Base-by-base conservation (phyloP, 2,888 invertebrate species). In the Aphidoletes aphidimyza region DNA sequence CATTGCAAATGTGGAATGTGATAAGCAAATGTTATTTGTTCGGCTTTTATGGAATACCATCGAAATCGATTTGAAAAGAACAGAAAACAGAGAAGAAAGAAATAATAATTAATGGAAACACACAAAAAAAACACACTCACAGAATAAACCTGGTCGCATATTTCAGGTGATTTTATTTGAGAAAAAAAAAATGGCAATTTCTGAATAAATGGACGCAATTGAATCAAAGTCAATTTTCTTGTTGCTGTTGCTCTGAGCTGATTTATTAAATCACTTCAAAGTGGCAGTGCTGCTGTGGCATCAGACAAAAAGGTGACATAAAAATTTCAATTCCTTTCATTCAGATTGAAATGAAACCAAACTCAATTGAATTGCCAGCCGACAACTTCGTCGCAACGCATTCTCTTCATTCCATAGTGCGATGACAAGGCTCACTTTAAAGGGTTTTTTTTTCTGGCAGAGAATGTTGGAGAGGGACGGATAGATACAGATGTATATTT, bases 1-100 rank as follows among this genome's bases (percentile, higher is more conserved):
- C 30, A 69, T 69, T 69, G 14, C 30, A 69, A 5, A 69, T 14
- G 14, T 42, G 69, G 69, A 30, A 69, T 69, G 69, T 30, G 34
- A 69, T 26, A 69, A 69, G 14, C 69, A 69, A 26, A 69, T 69
- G 26, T 69, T 69, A 69, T 69, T n/a, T 69, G 30, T 69, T 69
- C 30, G 69, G 30, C 17, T 69, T 30, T 69, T 69, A 69, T 69
- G 69, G 69, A 69, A 69, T 69, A 30, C n/a, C n/a, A n/a, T n/a
- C n/a, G n/a, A n/a, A n/a, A n/a, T n/a, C n/a, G n/a, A n/a, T n/a
- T n/a, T n/a, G n/a, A n/a, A n/a, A n/a, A n/a, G n/a, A n/a, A n/a
- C 30, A 30, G 69, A n/a, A 30, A 69, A 22, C 22, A 22, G 22
- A 22, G n/a, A 22, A 69, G 69, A 30, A 69, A 69, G 30, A 69